Evolutionary conservation across 2,888 invertebrate species (phyloP), one percentile per base, ranked within the genome.

Genomic region (Glaucopsyche alexis): DNA sequence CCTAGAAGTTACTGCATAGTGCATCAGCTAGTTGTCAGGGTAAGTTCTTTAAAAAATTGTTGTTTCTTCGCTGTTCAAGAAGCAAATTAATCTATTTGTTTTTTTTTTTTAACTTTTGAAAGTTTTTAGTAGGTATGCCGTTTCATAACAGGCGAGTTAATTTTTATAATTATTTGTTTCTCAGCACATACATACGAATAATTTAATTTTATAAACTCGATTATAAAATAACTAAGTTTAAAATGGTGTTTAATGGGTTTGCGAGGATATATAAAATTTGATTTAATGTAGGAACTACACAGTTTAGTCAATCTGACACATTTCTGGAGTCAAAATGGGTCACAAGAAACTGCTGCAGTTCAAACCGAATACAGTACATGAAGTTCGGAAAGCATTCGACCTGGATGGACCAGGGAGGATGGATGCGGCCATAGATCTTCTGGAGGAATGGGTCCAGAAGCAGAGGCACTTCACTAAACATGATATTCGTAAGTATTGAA

Each of bases 391-490:
- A 7, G 38, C 60, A 4, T 60, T 60, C 29, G 29, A 60, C 60
- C 60, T 60, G 11, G 60, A 60, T 29, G 60, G 60, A 60, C 60
- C 60, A 29, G 60, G 60, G 6, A 11, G 60, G 29, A 60, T 60
- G 60, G 60, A 60, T 9, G 60, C 60, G 5, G 60, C 60, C 11
- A 29, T 60, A 14, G 60, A 60, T 0, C 60, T 60, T 29, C 60
- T 60, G 29, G 60, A 60, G 14, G 60, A 60, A 38, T 60, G 60
- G 60, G 29, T 60, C 6, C 60, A 60, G 29, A 60, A 60, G 60
- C 60, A 60, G 60, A 60, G 60, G 29, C 60, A 60, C 29, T 60
- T 60, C 38, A 60, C 60, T 38, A 60, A 60, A 60, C 60, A 60
- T 38, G 13, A 60, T 7, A 38, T 60, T 38, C 60, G 60, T 60